Conservation (phyloP, 2,888 invertebrate species). For the Ptilodon capucinus region DNA sequence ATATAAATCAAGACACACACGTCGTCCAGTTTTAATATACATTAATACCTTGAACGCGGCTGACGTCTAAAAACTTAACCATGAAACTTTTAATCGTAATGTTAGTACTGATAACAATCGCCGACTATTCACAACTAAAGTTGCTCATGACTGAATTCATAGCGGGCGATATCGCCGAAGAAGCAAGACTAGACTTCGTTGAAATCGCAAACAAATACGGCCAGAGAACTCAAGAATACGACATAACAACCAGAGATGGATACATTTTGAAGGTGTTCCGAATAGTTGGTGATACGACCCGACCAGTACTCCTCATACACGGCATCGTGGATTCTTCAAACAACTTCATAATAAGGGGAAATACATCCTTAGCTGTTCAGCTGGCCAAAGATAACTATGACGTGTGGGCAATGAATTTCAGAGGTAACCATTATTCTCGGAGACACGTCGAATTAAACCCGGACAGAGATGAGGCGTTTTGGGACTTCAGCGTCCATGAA, state of each 20-base stretch:
- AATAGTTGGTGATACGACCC: constrained; percentile 32
- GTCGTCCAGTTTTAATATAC: not conserved
- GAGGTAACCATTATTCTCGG: constrained; percentile 84
- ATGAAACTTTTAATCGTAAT: not conserved
- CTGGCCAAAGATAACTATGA: constrained; percentile 78
- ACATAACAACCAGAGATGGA: constrained; percentile 42
- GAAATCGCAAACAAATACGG: constrained; percentile 44
- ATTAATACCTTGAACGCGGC: not conserved
- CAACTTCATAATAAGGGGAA: constrained; percentile 44
- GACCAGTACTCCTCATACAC: constrained; percentile 45
- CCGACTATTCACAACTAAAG: not conserved
- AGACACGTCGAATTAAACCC: constrained; percentile 69
- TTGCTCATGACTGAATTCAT: too few species aligned
- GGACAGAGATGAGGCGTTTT: constrained; percentile 56
- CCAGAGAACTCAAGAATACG: constrained; percentile 35
- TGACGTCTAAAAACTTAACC: not conserved
- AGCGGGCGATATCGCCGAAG: constrained; percentile 27
- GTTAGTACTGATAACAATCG: not conserved
- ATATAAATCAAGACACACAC: not conserved
- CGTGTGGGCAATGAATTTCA: constrained; percentile 57
- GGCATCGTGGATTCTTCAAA: constrained; percentile 47
- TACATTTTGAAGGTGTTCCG: constrained; percentile 48
- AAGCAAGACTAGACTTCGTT: constrained; percentile 38
- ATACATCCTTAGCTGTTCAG: constrained; percentile 38
- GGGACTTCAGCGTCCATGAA: constrained; percentile 85